Evolutionary conservation across 64 coral and sea anemone genomes (phyloP).

Genomic region (Actinia equina): DNA sequence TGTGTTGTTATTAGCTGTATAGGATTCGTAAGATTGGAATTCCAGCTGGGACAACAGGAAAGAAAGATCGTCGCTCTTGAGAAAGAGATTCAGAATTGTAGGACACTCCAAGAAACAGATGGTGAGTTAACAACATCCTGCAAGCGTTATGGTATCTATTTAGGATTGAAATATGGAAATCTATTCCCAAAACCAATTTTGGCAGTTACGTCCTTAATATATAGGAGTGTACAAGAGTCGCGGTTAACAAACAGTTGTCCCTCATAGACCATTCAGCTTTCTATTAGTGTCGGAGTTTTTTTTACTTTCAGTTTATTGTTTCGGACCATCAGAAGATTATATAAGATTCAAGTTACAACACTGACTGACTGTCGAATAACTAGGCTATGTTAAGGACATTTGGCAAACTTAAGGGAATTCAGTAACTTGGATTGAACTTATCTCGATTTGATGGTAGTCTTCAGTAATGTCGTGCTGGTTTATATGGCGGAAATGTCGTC

Average conservation of each 20-base stretch:
- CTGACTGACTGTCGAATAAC: too few relatives aligned
- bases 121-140: neutral
- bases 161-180: neutral
- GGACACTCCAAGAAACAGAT: neutral
- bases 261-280: too few relatives aligned
- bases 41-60: slow-evolving; percentile 16
- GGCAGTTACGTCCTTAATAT: neutral
- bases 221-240: neutral
- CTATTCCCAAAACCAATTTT: neutral
- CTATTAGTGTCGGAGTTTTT: too few relatives aligned
- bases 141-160: neutral
- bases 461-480: neutral
- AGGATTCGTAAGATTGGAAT: slow-evolving; percentile 35
- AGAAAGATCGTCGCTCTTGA: slow-evolving; percentile 11
- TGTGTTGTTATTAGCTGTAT: slow-evolving; percentile 6
- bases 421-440: too few relatives aligned
- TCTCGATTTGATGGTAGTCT: neutral
- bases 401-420: too few relatives aligned
- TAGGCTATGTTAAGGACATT: too few relatives aligned
- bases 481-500: neutral
- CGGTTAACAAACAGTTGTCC: too few relatives aligned
- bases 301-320: too few relatives aligned
- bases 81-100: slow-evolving; percentile 19
- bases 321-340: too few relatives aligned
- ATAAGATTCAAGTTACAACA: too few relatives aligned